Percentiles rank a stretch among this genome's conserved stretches.
phyloP scores from a whole-genome alignment of 2,797 vertebrate species.

The Gadopsis marmoratus region DNA sequence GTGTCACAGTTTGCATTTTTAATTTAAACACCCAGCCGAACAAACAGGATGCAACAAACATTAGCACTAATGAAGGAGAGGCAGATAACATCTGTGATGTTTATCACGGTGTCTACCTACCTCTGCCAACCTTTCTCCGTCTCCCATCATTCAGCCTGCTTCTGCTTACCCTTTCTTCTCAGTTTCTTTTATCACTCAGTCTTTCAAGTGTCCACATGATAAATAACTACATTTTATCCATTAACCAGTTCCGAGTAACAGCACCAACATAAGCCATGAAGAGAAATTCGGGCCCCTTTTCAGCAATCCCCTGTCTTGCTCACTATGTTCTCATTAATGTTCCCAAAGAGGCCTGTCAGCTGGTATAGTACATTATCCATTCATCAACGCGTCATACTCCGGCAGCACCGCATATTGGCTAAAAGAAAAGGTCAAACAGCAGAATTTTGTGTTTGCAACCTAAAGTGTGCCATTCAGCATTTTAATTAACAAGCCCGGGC shows the following conservation, averaged over 20 bases:
- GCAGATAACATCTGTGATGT: conserved; percentile 51
- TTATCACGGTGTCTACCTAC: conserved; percentile 35
- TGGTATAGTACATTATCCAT: conserved; percentile 77
- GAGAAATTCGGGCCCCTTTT: conserved; percentile 47
- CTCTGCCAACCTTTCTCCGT: conserved; percentile 27
- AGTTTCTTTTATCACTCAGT: conserved; percentile 37
- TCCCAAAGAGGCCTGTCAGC: conserved; percentile 77
- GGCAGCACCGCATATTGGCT: conserved; percentile 62
- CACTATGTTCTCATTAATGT: conserved; percentile 79
- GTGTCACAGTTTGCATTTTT: conserved; percentile 58
- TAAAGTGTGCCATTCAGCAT: conserved; percentile 83
- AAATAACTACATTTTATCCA: conserved; percentile 64
- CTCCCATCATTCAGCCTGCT: conserved; percentile 21
- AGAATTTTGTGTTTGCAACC: conserved; percentile 77
- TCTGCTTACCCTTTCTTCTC: conserved; percentile 5
- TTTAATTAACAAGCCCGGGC: conserved; percentile 80
- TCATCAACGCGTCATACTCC: conserved; percentile 75
- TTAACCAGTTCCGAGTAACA: conserved; percentile 52
- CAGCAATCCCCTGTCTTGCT: conserved; percentile 48
- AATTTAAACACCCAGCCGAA: conserved; percentile 47
- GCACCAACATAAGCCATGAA: conserved; percentile 43
- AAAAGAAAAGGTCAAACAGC: conserved; percentile 82
- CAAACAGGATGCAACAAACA: conserved; percentile 59
- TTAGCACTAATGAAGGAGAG: conserved; percentile 58
- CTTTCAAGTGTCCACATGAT: conserved; percentile 57